Evolutionary conservation across 2,888 invertebrate species (phyloP).

Genomic region (Cheilosia soror): DNA sequence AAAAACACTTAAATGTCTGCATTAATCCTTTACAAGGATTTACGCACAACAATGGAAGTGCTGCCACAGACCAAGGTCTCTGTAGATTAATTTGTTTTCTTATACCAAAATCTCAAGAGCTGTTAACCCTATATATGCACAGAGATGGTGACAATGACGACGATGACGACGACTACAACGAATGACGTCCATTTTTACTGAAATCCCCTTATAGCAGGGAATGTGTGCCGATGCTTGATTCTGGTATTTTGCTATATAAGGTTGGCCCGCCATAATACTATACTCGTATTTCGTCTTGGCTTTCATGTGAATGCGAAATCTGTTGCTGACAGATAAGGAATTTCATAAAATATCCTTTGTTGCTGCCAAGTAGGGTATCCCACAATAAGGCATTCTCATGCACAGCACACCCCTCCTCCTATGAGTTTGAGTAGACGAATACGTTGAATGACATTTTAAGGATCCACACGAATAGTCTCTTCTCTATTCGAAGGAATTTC

Average conservation of each 20-base stretch:
- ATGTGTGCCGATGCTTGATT: conserved; percentile 21
- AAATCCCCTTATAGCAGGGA: not conserved
- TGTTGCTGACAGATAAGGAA: conserved; percentile 75
- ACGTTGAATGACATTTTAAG: conserved; percentile 52
- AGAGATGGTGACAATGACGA: conserved; percentile 38
- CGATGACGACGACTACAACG: conserved; percentile 19
- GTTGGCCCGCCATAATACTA: not conserved
- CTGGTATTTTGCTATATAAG: conserved; percentile 1
- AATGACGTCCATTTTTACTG: conserved; percentile 46
- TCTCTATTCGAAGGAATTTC: conserved; percentile 34
- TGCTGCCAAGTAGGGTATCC: conserved; percentile 56
- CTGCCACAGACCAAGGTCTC: conserved; percentile 20
- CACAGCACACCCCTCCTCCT: not conserved
- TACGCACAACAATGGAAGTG: conserved; percentile 38
- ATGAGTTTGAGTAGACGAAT: conserved; percentile 12
- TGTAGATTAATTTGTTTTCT: conserved; percentile 50
- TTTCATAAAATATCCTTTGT: conserved; percentile 73
- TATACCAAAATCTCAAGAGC: conserved; percentile 44
- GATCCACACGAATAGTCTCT: conserved; percentile 23
- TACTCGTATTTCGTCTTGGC: conserved; percentile 22
- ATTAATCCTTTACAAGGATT: conserved; percentile 31
- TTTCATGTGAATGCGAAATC: conserved; percentile 71
- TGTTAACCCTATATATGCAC: conserved; percentile 34
- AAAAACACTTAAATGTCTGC: conserved; percentile 1
- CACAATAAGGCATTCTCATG: conserved; percentile 50